Evolutionary conservation across 2,113 vertebrate species (phyloP), one percentile per base, ranked within the genome.

Genomic region (Sylvia atricapilla): DNA sequence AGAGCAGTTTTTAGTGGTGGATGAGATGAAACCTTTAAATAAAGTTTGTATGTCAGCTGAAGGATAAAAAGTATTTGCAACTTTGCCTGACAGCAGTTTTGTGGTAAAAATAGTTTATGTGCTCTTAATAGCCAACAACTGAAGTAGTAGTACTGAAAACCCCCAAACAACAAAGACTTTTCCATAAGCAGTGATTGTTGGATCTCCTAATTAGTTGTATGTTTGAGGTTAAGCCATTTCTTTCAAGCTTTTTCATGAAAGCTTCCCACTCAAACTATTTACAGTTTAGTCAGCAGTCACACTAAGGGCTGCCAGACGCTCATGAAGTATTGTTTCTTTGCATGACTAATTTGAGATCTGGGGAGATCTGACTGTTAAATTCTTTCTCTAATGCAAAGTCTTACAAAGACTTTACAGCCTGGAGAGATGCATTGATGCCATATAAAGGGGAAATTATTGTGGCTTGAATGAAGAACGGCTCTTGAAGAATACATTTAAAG

Each of bases 231-330:
- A 88, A 90, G 59, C 55, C 68, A 37, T 90, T 85, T 72, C 53
- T 94, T 95, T 91, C 58, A 86, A 60, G n/a, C 31, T 59, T 90
- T 93, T 90, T 62, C 25, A 24, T 76, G 74, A 89, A 64, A 92
- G 47, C 72, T 95, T 83, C 76, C 80, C 37, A 69, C 63, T 88
- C 86, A 88, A 94, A 49, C 75, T 90, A 74, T 92, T 93, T 94
- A 68, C 63, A 86, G 66, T 90, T 89, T 90, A 82, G 37, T 90
- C 62, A 88, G 46, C 76, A 62, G 80, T 85, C 63, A 86, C 33
- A 75, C 30, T 85, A 37, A 52, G 39, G 37, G 37, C 62, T 93
- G 78, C 84, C 69, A 87, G 64, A 58, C 47, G 47, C 30, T 79
- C 56, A 67, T 76, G 79, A 68, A 80, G 25, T 64, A 92, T 67